Conservation (phyloP, 2,888 invertebrate species). For the Sepioteuthis lessoniana region DNA sequence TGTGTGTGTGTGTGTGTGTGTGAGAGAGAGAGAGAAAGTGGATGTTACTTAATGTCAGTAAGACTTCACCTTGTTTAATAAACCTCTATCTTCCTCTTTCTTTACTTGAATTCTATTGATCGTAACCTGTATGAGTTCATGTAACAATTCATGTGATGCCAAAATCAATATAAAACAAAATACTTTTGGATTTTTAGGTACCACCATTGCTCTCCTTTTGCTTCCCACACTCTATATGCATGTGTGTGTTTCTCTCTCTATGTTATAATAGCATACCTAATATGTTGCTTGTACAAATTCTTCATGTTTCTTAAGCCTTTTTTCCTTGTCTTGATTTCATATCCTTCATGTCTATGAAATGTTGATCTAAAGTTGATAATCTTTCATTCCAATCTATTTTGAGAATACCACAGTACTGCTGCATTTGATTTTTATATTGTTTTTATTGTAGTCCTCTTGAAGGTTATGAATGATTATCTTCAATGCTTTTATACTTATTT, state of each 20-base stretch:
- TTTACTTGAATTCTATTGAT: background rate
- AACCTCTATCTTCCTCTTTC: background rate
- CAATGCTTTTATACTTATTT: no score
- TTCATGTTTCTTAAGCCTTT: background rate
- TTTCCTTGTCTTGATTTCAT: background rate
- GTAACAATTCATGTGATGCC: background rate
- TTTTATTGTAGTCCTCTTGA: background rate
- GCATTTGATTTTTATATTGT: background rate
- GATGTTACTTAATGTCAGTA: background rate
- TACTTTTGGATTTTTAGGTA: background rate
- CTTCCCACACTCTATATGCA: background rate
- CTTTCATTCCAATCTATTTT: background rate
- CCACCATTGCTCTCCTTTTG: background rate
- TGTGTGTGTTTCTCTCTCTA: background rate
- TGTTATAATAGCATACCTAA: background rate
- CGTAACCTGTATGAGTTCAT: background rate
- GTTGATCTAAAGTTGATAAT: background rate
- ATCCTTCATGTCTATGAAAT: background rate
- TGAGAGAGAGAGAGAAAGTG: no score
- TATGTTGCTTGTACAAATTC: background rate
- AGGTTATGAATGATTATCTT: background rate
- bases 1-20: no score
- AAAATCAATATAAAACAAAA: background rate
- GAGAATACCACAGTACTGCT: background rate
- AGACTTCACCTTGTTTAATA: background rate